Evolutionary conservation across 2,113 vertebrate species (phyloP).

Genomic region (Bungarus multicinctus): DNA sequence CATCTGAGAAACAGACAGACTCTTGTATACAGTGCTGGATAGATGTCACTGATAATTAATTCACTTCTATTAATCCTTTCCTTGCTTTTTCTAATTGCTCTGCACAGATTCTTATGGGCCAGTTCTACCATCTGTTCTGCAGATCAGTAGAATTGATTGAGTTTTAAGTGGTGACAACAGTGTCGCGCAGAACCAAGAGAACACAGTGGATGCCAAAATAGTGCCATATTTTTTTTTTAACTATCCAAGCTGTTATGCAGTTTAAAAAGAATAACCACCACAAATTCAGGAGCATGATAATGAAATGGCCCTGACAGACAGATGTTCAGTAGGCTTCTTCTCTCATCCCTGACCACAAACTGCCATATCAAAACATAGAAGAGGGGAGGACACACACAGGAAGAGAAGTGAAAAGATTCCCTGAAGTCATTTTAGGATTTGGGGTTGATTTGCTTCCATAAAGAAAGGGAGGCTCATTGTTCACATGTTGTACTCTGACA

Average conservation of each 20-base stretch:
- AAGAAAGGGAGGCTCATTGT: no score
- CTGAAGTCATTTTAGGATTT: slow-evolving; percentile 21
- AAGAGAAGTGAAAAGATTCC: background rate
- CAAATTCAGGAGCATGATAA: background rate
- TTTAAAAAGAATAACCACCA: background rate
- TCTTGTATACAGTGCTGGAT: background rate
- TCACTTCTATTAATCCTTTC: slow-evolving; percentile 53
- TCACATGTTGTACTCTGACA: no score
- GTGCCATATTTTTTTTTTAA: slow-evolving; percentile 57
- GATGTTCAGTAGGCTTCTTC: slow-evolving; percentile 32
- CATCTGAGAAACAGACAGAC: background rate
- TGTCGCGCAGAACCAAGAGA: slow-evolving; percentile 31
- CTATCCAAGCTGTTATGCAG: slow-evolving; percentile 31
- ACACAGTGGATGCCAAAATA: slow-evolving; percentile 44
- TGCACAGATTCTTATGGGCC: slow-evolving; percentile 49
- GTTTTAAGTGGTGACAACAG: slow-evolving; percentile 57
- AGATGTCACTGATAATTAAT: slow-evolving; percentile 52
- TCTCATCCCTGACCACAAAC: slow-evolving; percentile 15
- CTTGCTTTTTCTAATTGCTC: slow-evolving; percentile 50
- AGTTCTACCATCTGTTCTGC: slow-evolving; percentile 60
- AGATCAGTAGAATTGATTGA: slow-evolving; percentile 47
- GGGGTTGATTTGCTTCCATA: background rate
- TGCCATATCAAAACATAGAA: slow-evolving; percentile 1
- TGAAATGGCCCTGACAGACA: slow-evolving; percentile 14
- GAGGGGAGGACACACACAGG: background rate